Evolutionary conservation across 2,797 vertebrate species (phyloP).

Genomic region (Apogon hyalosoma): DNA sequence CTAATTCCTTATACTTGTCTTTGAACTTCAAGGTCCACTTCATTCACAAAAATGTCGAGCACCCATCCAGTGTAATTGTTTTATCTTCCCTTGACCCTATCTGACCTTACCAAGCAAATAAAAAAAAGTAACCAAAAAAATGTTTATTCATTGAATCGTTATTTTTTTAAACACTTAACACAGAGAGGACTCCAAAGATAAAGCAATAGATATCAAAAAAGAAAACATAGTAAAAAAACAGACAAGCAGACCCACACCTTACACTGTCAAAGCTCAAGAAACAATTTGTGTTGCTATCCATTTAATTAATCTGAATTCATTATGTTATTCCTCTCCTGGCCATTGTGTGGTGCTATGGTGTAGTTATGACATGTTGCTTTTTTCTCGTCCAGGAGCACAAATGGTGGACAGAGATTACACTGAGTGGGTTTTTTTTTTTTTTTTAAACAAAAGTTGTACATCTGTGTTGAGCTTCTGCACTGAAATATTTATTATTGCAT

Average conservation of each 20-base stretch:
- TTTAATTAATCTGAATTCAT: conserved; percentile 35
- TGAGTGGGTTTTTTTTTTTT: too few species aligned
- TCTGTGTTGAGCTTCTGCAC: not conserved
- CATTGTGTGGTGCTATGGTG: conserved; percentile 82
- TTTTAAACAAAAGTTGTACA: conserved; percentile 26
- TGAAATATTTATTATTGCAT: conserved; percentile 36
- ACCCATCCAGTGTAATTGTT: conserved; percentile 16
- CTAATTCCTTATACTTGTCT: not conserved
- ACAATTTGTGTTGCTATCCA: not conserved
- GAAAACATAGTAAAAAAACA: not conserved
- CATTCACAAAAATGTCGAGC: conserved; percentile 17
- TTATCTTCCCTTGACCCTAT: not conserved
- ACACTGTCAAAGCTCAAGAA: not conserved
- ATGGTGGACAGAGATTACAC: conserved; percentile 43
- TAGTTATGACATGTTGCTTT: conserved; percentile 53
- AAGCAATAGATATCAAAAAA: not conserved
- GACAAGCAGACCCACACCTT: not conserved
- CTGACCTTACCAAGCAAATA: not conserved
- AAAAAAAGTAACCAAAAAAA: too few species aligned
- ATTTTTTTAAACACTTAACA: too few species aligned
- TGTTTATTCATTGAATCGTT: too few species aligned
- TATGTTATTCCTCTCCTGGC: conserved; percentile 65
- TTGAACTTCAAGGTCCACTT: conserved; percentile 8
- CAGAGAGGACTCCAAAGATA: too few species aligned
- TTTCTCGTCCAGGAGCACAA: conserved; percentile 45